Evolutionary conservation across 2,888 invertebrate species (phyloP).

Genomic region (Crepidodera aurea): DNA sequence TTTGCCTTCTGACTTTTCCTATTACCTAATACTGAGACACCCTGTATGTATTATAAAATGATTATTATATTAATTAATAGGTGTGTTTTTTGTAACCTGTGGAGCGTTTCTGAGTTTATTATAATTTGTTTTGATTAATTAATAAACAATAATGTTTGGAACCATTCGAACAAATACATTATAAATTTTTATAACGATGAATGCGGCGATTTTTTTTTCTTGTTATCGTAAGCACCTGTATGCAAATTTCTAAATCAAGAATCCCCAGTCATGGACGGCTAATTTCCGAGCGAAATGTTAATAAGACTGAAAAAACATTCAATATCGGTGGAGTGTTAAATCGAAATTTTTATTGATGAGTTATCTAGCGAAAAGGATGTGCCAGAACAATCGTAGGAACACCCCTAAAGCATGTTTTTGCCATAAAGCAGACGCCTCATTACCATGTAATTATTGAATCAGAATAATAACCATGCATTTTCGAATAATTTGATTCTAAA

Average conservation of each 20-base stretch:
- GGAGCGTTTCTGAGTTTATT: no score
- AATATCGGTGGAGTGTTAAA: constrained; percentile 34
- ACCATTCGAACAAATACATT: no score
- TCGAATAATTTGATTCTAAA: constrained; percentile 17
- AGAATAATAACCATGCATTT: constrained; percentile 22
- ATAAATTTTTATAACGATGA: no score
- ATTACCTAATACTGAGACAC: no score
- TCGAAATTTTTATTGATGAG: constrained; percentile 35
- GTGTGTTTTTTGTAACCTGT: no score
- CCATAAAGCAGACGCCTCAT: constrained; percentile 16
- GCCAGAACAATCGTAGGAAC: constrained; percentile 26
- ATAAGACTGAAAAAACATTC: constrained; percentile 24
- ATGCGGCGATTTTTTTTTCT: no score
- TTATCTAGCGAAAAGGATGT: constrained; percentile 35
- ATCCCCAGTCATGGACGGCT: constrained; percentile 17
- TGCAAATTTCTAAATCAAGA: constrained; percentile 4
- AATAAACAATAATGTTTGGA: no score
- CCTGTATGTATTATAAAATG: no score
- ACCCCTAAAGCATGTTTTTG: constrained; percentile 20
- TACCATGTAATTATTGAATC: constrained; percentile 27
- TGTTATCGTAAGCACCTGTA: neutral
- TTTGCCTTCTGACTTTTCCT: no score
- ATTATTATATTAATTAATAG: no score
- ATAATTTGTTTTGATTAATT: no score
- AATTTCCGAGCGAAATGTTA: constrained; percentile 25